Conservation (phyloP, 2,797 vertebrate genomes). For the Urophycis tenuis region DNA sequence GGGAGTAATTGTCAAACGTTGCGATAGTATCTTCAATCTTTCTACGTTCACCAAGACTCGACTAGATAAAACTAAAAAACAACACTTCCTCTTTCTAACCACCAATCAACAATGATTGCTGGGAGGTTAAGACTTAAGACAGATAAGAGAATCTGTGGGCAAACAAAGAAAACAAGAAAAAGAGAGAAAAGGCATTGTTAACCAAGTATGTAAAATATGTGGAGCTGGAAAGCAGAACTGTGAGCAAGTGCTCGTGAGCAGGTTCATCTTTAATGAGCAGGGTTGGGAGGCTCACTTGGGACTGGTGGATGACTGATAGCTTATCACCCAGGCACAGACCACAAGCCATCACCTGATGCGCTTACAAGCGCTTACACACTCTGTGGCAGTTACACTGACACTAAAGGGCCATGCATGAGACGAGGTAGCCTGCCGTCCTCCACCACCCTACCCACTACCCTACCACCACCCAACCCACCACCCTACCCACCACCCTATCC, state of each 20-base stretch:
- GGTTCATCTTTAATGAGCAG: slow-evolving; percentile 22
- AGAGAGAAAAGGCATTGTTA: background rate
- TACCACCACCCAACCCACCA: too few relatives aligned
- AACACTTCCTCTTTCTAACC: slow-evolving; percentile 3
- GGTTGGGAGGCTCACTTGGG: slow-evolving; percentile 39
- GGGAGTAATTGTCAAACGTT: slow-evolving; percentile 8
- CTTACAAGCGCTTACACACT: slow-evolving; percentile 40
- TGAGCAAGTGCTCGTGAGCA: background rate
- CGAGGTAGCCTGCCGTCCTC: background rate
- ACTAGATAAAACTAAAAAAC: background rate
- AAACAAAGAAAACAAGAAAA: background rate
- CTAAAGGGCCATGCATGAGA: background rate
- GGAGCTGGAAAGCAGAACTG: background rate
- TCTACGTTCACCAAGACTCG: background rate
- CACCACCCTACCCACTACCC: background rate
- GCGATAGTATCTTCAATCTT: background rate
- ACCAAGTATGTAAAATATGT: background rate
- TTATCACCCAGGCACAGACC: slow-evolving; percentile 62
- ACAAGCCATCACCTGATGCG: slow-evolving; percentile 54
- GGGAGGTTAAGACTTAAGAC: background rate
- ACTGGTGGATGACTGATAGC: slow-evolving; percentile 61
- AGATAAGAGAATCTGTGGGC: slow-evolving; percentile 1
- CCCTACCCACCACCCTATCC: background rate
- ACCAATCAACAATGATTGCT: slow-evolving; percentile 4
- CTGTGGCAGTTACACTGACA: slow-evolving; percentile 54